These are phyloP conservation scores for Lytechinus variegatus DNA, from an alignment of 35 echinoderm and acorn worm species.

Conservation along the genomic window DNA sequence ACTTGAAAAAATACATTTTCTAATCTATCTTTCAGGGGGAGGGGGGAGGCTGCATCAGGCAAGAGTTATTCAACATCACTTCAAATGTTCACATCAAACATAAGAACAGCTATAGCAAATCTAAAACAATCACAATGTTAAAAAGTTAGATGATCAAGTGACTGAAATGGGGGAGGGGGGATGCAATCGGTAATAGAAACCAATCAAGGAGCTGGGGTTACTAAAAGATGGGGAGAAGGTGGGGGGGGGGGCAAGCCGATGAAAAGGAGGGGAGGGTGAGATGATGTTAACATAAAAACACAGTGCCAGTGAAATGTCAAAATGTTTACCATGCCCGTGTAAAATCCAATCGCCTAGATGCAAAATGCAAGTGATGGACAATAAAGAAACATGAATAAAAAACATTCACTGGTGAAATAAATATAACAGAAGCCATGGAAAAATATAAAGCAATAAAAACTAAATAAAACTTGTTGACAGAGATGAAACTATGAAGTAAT, in stretches of 20 bases:
- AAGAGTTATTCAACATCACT: neutral
- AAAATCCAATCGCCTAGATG: slow-evolving; percentile 53
- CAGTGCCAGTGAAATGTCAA: slow-evolving; percentile 17
- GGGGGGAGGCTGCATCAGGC: neutral
- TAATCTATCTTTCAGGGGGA: neutral
- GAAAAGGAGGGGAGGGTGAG: neutral
- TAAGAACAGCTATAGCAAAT: neutral
- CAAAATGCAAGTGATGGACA: slow-evolving; percentile 44
- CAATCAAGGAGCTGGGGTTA: neutral
- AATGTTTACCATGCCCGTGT: slow-evolving; percentile 39
- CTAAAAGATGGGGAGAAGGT: neutral
- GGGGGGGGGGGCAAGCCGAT: neutral
- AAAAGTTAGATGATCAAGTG: neutral
- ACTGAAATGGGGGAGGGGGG: too few species aligned
- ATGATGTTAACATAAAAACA: slow-evolving; percentile 4
- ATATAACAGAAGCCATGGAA: slow-evolving; percentile 35
- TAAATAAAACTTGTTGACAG: neutral
- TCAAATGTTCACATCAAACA: neutral
- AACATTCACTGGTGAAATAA: slow-evolving; percentile 4
- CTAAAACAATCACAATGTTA: neutral
- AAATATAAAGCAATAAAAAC: slow-evolving; percentile 8
- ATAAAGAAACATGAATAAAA: slow-evolving; percentile 48
- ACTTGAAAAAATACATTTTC: neutral
- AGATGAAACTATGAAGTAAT: neutral
- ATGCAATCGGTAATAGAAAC: neutral